Percentiles rank a stretch among this genome's conserved stretches.
These are phyloP conservation scores for Colletes collaris DNA, from an alignment of 2,888 invertebrate species.

Conservation along the genomic window DNA sequence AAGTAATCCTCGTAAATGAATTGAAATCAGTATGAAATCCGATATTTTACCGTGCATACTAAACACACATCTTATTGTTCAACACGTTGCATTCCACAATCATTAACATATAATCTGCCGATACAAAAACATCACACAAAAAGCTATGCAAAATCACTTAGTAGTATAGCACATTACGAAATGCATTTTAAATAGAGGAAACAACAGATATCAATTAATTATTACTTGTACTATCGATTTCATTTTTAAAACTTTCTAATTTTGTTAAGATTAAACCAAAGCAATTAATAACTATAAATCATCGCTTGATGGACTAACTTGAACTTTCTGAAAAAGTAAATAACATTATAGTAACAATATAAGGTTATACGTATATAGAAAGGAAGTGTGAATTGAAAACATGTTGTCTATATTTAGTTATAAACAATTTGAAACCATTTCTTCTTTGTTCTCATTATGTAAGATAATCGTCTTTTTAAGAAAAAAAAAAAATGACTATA, in stretches of 20 bases:
- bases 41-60: conserved; percentile 25
- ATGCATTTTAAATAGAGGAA: conserved; percentile 1
- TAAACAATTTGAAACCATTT: no score
- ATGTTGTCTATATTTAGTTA: no score
- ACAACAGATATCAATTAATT: conserved; percentile 8
- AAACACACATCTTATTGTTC: background rate
- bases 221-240: background rate
- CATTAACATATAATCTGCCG: conserved; percentile 27
- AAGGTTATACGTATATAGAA: no score
- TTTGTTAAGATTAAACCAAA: background rate
- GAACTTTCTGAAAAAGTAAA: background rate
- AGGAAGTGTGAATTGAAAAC: no score
- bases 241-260: background rate
- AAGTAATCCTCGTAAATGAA: conserved; percentile 24
- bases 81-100: background rate
- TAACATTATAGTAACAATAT: no score
- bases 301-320: background rate
- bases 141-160: conserved; percentile 1
- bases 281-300: background rate
- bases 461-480: no score
- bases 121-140: background rate
- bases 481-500: no score
- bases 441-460: no score
- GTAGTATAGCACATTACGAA: background rate
- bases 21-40: background rate